Base-by-base conservation (phyloP, 2,888 invertebrate species). In the Pammene aurita region DNA sequence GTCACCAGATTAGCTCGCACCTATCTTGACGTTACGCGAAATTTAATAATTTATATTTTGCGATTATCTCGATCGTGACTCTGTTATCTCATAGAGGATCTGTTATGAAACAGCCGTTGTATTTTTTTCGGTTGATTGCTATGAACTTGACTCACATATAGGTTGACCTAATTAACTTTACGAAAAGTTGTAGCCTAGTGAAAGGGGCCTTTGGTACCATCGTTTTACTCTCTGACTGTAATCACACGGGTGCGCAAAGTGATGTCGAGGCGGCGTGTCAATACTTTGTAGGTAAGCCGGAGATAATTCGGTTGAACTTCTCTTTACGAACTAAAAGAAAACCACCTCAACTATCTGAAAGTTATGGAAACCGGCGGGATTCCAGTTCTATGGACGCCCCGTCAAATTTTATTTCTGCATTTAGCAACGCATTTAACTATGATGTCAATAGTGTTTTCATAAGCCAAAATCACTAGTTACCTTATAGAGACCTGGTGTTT, bases 21-120 rank as follows among this genome's bases (percentile, higher is more conserved):
- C 73, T 89, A 92, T 92, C 92, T 89, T 78, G 91, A 92, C 91
- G 87, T 84, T 83, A 89, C 83, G 91, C 87, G 76, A 88, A 90
- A 91, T 92, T 91, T 78, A 88, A 89, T 89, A 88, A 87, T 88
- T 87, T 84, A 77, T 75, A 80, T 80, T 84, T 84, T 84, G 84
- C 81, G 73, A 80, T 80, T 73, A 71, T 74, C 74, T 74, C 71
- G 72, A 70, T 77, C 81, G 82, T 82, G 84, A 81, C 81, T 76
- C 73, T 56, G 73, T 74, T 80, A 77, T 82, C 75, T 72, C 52
- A 55, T 73, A 77, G 72, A 44, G 71, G 78, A 81, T 84, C 69
- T 26, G 79, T 76, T 76, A 75, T 72, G 74, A 66, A 66, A 66
- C 67, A 72, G 34, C 63, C 72, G 70, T 72, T 71, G 55, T 61